Evolutionary conservation across 2,113 vertebrate species (phyloP), one percentile per base, ranked within the genome.

Genomic region (Choloepus hoffmanni): DNA sequence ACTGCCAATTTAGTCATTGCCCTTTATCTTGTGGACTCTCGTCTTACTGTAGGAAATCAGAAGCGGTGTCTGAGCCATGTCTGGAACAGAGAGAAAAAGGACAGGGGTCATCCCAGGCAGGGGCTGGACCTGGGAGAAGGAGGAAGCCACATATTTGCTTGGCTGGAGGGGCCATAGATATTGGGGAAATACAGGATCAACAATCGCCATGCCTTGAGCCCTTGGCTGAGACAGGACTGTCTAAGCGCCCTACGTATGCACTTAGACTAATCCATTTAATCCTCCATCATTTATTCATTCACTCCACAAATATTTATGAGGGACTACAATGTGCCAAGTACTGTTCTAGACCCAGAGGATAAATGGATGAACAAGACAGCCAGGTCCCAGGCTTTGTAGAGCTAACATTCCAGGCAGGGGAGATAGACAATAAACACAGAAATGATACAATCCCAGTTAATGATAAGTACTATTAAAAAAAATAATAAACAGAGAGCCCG

Each of bases 141-240:
- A 76, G 62, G 85, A 36, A 90, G 50, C 40, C 55, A 40, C 8
- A 2, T 11, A 53, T 65, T 30, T 26, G 58, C 28, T 70, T 45
- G 70, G 74, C 68, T 33, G 5, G 48, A 30, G 18, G 21, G 67
- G 85, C 48, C 48, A 7, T 0, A 2, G 82, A 30, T 33, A 2
- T 26, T 36, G 30, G 72, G 65, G 48, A 24, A 74, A 82, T 40
- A 3, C 36, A 74, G 76, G 12, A 11, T 6, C 4, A 40, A 45
- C 63, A 2, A 12, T 0, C 4, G 24, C 13, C 23, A 1, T 1
- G 12, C 14, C 4, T 3, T 1, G 40, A 48, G 89, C 62, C 5
- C 84, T n/a, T 13, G 16, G 0, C 5, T 8, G 45, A n/a, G 26
- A 3, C 43, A 5, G 77, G 63, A 16, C 48, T 48, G 33, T 7